A percentile compares a stretch with the other conserved stretches of the same genome.
phyloP scores from a whole-genome alignment of 1,140 invertebrate genomes.

The Tenebrio molitor region DNA sequence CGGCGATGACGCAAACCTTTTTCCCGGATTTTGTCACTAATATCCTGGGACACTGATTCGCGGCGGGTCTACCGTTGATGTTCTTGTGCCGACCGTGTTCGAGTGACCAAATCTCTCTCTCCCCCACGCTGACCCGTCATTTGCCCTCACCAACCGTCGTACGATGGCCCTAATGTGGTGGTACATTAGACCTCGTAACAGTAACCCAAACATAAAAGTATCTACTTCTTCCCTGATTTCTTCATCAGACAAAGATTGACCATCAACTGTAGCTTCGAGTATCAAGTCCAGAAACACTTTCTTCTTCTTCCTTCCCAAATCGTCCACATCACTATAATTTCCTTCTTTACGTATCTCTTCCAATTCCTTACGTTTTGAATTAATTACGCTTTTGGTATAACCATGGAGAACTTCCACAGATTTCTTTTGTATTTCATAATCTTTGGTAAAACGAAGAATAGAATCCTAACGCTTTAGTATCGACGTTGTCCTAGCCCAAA shows the following conservation, averaged over 20 bases:
- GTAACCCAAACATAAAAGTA: no score
- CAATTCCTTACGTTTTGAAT: slow-evolving; percentile 62
- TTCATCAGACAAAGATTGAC: slow-evolving; percentile 71
- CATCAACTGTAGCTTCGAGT: slow-evolving; percentile 73
- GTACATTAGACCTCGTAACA: no score
- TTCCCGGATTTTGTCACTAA: no score
- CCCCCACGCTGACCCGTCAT: no score
- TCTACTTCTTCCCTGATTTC: slow-evolving; percentile 86
- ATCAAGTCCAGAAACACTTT: slow-evolving; percentile 83
- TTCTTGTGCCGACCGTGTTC: no score
- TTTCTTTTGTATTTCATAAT: slow-evolving; percentile 64
- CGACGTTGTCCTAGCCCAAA: slow-evolving; percentile 64
- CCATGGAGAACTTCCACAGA: slow-evolving; percentile 75
- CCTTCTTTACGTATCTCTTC: slow-evolving; percentile 22
- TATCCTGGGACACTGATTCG: no score
- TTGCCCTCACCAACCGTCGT: no score
- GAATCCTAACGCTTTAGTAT: slow-evolving; percentile 43
- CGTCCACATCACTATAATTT: slow-evolving; percentile 41
- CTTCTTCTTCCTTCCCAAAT: slow-evolving; percentile 68
- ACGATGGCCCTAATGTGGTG: no score
- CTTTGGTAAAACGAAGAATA: slow-evolving; percentile 47
- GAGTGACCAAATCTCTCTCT: no score
- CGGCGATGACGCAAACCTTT: no score
- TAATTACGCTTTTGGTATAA: slow-evolving; percentile 71
- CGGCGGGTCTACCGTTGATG: no score